Conservation (phyloP, 2,113 vertebrate species). For the Barnardius zonarius region DNA sequence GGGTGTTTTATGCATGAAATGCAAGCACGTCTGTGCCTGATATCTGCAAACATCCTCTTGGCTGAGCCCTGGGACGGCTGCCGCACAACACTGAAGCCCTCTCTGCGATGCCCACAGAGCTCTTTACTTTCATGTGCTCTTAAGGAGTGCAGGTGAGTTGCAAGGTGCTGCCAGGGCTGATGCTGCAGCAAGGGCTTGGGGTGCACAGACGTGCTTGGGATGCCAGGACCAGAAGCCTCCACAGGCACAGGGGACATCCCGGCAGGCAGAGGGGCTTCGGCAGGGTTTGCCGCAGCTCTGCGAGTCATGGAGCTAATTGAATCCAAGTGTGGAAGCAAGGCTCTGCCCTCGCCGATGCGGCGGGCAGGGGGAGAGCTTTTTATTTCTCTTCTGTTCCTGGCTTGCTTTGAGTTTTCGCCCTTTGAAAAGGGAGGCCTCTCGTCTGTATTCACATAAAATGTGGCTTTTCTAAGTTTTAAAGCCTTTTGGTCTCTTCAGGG, state of each 20-base stretch:
- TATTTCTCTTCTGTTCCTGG: slow-evolving; percentile 22
- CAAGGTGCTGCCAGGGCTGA: not conserved
- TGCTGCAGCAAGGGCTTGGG: accelerated
- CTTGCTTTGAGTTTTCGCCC: slow-evolving; percentile 36
- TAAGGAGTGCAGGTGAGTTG: not conserved
- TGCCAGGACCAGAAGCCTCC: accelerated
- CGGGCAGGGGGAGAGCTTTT: not conserved
- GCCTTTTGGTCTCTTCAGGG: slow-evolving; percentile 44
- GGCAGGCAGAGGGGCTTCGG: accelerated
- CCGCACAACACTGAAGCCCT: accelerated
- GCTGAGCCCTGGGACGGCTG: not conserved
- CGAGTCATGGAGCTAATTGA: not conserved
- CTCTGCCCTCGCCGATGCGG: not conserved
- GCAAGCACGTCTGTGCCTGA: accelerated
- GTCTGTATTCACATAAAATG: slow-evolving; percentile 20
- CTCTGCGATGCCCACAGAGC: not conserved
- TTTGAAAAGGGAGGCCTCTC: slow-evolving; percentile 44
- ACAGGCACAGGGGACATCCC: not conserved
- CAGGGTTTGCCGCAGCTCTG: not conserved
- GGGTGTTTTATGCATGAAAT: not conserved
- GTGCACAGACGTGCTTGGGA: not conserved
- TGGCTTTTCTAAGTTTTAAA: slow-evolving; percentile 38
- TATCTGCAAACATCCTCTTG: not conserved
- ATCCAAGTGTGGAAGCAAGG: slow-evolving; percentile 7
- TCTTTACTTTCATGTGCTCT: not conserved